Evolutionary conservation across 2,888 invertebrate species (phyloP), one percentile per base, ranked within the genome.

Genomic region (Agelastica alni): DNA sequence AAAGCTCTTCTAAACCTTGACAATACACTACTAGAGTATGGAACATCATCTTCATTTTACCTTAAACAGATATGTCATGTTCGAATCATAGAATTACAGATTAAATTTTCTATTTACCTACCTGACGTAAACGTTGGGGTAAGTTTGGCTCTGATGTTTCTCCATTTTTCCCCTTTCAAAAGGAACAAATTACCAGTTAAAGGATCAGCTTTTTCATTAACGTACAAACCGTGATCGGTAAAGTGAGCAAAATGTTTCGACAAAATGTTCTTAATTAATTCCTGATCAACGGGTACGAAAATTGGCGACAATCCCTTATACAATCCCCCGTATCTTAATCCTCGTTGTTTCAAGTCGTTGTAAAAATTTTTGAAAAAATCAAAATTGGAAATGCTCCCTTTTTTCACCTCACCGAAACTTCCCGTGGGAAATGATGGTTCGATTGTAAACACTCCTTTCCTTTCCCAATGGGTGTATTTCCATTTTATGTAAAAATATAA

Each of bases 211-310:
- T 73, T 71, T 66, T 80, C 79, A 67, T 78, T 80, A 63, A 75
- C 70, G 51, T 63, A 70, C 53, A 80, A 58, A 52, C 80, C 78
- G 60, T 80, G 80, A 47, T 76, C 77, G 34, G 51, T 54, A 16
- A 59, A 63, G 26, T 58, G 51, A 5, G 26, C 14, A 28, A 61
- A 61, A 48, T 62, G 60, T 22, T 51, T 59, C 1, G 45, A 31
- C 31, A 63, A 18, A 9, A 61, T 51, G 13, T 37, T 14, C 51
- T 81, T 82, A 0, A 80, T 79, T 58, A 84, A 64, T 14, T 82
- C 80, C 9, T 80, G 77, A 69, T 85, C 83, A 48, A 83, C 48
- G 2, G 48, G 48, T 14, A 39, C 30, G n/a, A 16, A 39, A 2
- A 18, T 16, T 4, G 48, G 30, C n/a, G 6, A 3, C 14, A 30